Base-by-base conservation (phyloP, 2,888 invertebrate species). In the Ormyrus pomaceus region DNA sequence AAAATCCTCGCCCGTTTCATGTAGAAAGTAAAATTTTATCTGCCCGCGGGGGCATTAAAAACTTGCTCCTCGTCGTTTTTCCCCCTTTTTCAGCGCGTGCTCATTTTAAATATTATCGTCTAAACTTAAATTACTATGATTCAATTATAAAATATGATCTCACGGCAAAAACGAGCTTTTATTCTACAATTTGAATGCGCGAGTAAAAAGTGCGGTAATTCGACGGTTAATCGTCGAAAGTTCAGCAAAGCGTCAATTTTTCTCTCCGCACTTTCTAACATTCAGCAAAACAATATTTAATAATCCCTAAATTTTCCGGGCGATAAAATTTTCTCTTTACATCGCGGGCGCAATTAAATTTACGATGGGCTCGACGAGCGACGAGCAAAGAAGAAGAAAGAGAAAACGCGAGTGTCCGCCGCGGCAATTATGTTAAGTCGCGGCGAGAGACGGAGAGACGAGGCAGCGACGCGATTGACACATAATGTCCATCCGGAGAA, bases 401-500 rank as follows among this genome's bases (percentile, higher is more conserved):
- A 19, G 19, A 19, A 19, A 19, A 19, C 19, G 19, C 19, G 19
- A 19, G 19, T 19, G 19, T 19, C 13, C 13, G 13, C 13, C 13
- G 13, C 13, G 13, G 13, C 19, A 19, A 19, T 19, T 19, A 19
- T 19, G 19, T 19, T 19, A 8, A 65, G 19, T 19, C n/a, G n/a
- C n/a, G 56, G 6, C 55, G 61, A 64, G 19, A 71, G 58, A 65
- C 58, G 45, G 64, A 77, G 58, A 58, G 65, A 71, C 19, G 70
- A 65, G 5, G 11, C 6, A 51, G 55, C 0, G 19, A 6, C 65
- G 66, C 13, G 56, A 77, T 73, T 66, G 73, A 78, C 78, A 68
- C 73, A 62, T 69, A 73, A 79, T 73, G 69, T 53, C 78, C 56
- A 55, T 48, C 46, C 51, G n/a, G 9, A 53, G 56, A 59, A 19